phyloP scores from a whole-genome alignment of 2,113 vertebrate species.

The Aspiorhynchus laticeps region DNA sequence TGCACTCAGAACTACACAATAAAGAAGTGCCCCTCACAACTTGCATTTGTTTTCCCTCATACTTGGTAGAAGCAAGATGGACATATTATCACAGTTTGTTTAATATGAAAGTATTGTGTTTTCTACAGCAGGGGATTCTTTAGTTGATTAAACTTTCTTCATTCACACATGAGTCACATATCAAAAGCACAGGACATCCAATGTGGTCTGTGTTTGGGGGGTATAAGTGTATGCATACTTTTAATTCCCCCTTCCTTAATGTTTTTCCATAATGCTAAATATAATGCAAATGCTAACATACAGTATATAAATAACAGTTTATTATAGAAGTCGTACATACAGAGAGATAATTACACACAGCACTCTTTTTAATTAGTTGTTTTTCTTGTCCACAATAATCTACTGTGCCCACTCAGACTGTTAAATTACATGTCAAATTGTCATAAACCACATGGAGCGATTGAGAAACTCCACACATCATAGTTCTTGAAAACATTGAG shows the following conservation, averaged over 20 bases:
- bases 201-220: neutral
- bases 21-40: too few relatives aligned
- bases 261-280: neutral
- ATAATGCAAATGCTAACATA: constrained; percentile 1
- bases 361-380: constrained; percentile 23
- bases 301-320: neutral
- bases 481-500: neutral
- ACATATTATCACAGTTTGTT: neutral
- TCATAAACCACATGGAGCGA: neutral
- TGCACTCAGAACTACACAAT: neutral
- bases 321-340: neutral
- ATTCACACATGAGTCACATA: neutral
- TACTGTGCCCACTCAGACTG: constrained; percentile 31
- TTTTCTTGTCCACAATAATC: constrained; percentile 9
- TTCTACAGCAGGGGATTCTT: neutral
- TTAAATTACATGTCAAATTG: constrained; percentile 33
- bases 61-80: neutral
- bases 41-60: too few relatives aligned
- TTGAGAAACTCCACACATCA: neutral
- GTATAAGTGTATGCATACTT: neutral
- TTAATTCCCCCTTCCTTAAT: neutral
- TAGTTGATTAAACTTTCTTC: neutral
- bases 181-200: neutral
- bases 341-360: constrained; percentile 17
- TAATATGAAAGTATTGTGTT: neutral